Conservation (phyloP, 2,888 invertebrate species). For the Argyresthia albistria region DNA sequence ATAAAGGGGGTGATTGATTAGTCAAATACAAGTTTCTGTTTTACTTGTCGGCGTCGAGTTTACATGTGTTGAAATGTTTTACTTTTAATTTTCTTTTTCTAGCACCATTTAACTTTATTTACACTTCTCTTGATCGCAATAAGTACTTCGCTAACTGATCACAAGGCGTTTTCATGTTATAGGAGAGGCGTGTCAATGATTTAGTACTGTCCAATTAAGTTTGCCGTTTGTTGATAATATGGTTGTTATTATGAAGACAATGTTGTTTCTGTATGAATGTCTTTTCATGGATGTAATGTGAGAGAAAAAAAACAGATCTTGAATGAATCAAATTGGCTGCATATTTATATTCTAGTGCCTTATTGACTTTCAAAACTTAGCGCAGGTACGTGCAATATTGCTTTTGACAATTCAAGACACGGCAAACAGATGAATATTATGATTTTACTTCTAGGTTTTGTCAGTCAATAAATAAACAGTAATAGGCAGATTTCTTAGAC, state of each 20-base stretch:
- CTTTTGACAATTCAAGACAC: background rate
- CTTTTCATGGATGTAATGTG: slow-evolving; percentile 38
- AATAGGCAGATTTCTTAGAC: slow-evolving; percentile 51
- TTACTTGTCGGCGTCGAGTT: background rate
- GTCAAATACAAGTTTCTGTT: background rate
- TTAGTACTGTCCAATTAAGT: slow-evolving; percentile 46
- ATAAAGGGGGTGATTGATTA: background rate
- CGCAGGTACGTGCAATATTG: background rate
- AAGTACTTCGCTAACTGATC: background rate
- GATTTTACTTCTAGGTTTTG: slow-evolving; percentile 21
- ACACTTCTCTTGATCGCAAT: background rate
- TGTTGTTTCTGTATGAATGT: slow-evolving; percentile 35
- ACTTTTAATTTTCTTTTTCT: background rate
- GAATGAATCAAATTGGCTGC: slow-evolving; percentile 31
- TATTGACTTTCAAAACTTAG: slow-evolving; percentile 54
- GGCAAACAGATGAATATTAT: too few relatives aligned
- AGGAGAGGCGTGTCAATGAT: slow-evolving; percentile 28
- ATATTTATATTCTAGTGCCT: slow-evolving; percentile 46
- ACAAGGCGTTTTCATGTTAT: slow-evolving; percentile 20
- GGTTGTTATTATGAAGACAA: slow-evolving; percentile 19
- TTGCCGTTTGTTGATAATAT: slow-evolving; percentile 31
- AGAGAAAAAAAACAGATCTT: slow-evolving; percentile 51
- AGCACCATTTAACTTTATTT: slow-evolving; percentile 1
- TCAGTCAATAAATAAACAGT: slow-evolving; percentile 42
- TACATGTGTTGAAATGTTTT: slow-evolving; percentile 1